Evolutionary conservation across 1,140 invertebrate species (phyloP).

Genomic region (Parapsyche elsis): DNA sequence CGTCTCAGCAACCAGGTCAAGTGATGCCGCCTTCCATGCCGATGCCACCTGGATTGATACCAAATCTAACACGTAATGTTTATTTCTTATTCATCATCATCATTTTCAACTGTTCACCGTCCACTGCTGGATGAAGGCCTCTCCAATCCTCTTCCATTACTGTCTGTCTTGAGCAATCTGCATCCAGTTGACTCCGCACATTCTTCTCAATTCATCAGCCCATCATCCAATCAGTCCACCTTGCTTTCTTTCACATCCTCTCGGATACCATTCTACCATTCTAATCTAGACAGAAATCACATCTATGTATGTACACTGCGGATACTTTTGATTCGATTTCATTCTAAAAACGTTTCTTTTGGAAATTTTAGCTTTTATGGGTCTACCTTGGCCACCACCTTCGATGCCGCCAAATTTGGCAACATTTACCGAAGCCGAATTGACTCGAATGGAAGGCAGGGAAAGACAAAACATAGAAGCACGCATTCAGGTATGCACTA

Average conservation of each 20-base stretch:
- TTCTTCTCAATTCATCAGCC: too few relatives aligned
- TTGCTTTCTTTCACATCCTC: too few relatives aligned
- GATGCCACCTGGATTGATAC: conserved; percentile 5
- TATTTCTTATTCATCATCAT: too few relatives aligned
- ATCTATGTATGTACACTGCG: background rate
- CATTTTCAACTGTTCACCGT: too few relatives aligned
- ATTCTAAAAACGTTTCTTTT: background rate
- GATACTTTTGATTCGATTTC: too few relatives aligned
- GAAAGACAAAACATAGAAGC: conserved; percentile 90
- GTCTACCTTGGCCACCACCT: conserved; percentile 74
- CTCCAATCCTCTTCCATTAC: too few relatives aligned
- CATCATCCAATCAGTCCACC: too few relatives aligned
- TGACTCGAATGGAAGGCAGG: conserved; percentile 88
- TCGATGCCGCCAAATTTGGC: conserved; percentile 81
- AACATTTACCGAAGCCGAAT: conserved; percentile 83
- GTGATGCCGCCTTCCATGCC: conserved; percentile 28
- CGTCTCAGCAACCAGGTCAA: conserved; percentile 35
- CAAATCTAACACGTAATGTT: conserved; percentile 48
- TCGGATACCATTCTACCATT: too few relatives aligned
- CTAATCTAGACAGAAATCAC: background rate
- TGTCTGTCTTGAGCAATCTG: too few relatives aligned
- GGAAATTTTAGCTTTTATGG: conserved; percentile 54
- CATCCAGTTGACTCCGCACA: too few relatives aligned
- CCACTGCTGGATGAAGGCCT: too few relatives aligned
- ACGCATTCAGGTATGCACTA: conserved; percentile 74